phyloP scores from a whole-genome alignment of 2,797 vertebrate species.

The Falco columbarius region DNA sequence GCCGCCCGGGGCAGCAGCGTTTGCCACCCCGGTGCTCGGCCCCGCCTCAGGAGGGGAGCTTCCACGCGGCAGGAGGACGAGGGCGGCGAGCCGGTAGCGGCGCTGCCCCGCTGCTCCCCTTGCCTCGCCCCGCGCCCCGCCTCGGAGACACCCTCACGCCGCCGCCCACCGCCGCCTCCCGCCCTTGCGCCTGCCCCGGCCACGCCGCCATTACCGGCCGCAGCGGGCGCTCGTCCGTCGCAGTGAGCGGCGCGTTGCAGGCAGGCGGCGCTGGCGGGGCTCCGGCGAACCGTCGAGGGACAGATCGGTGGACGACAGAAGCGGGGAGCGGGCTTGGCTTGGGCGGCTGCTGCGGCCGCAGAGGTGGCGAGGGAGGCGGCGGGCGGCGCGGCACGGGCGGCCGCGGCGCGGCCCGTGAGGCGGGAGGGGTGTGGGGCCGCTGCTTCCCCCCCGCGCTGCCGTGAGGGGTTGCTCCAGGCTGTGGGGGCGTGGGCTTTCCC shows the following conservation, averaged over 20 bases:
- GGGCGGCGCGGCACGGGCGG: not conserved
- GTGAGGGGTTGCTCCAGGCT: not conserved
- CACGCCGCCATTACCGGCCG: too few relatives aligned
- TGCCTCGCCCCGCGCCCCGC: too few relatives aligned
- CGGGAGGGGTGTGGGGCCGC: not conserved
- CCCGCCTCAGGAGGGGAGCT: not conserved
- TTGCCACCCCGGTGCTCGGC: accelerated
- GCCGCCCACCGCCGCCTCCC: too few relatives aligned
- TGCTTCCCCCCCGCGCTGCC: accelerated
- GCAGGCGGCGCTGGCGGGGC: not conserved
- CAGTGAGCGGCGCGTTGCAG: not conserved
- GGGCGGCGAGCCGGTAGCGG: accelerated
- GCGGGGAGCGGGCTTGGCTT: too few relatives aligned
- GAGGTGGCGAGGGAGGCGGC: not conserved
- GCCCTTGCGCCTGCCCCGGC: too few relatives aligned
- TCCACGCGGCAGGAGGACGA: accelerated
- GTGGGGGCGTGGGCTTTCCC: not conserved
- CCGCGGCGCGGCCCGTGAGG: not conserved
- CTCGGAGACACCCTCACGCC: not conserved
- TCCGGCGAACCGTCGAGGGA: not conserved
- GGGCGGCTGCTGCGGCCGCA: not conserved
- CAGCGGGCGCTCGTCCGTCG: not conserved
- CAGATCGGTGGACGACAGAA: not conserved
- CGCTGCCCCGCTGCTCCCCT: too few relatives aligned
- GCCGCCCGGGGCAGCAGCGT: accelerated